phyloP scores from a whole-genome alignment of 2,888 invertebrate genomes.

The Hemithea aestivaria region DNA sequence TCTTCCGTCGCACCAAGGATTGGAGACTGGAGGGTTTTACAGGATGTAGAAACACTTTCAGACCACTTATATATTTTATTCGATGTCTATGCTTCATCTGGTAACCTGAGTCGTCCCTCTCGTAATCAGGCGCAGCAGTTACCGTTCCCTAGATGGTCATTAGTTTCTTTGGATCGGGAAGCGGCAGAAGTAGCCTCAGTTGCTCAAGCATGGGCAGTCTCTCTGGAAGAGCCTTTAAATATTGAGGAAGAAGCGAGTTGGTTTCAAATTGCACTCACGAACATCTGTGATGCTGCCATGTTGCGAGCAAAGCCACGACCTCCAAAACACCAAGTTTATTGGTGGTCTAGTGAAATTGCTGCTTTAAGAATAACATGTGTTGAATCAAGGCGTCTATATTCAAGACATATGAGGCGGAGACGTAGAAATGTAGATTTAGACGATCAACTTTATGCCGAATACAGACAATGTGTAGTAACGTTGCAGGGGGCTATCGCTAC shows the following conservation, averaged over 20 bases:
- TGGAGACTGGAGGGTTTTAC: too few relatives aligned
- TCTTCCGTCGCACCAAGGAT: too few relatives aligned
- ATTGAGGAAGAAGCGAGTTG: conserved; percentile 4
- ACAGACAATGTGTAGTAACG: background rate
- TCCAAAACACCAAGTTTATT: conserved; percentile 2
- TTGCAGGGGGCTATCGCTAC: background rate
- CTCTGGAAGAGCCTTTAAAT: background rate
- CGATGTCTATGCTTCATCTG: too few relatives aligned
- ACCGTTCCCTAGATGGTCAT: conserved; percentile 6
- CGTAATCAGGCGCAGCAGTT: too few relatives aligned
- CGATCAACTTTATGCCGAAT: background rate
- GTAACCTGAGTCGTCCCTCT: too few relatives aligned
- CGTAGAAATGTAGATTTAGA: background rate
- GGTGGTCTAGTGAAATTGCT: conserved; percentile 9
- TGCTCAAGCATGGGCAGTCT: conserved; percentile 3
- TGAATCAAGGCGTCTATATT: conserved; percentile 2
- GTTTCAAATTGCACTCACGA: conserved; percentile 1
- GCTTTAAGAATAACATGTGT: background rate
- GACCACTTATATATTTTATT: too few relatives aligned
- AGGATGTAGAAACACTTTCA: too few relatives aligned
- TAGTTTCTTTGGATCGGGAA: conserved; percentile 2
- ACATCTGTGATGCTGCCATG: conserved; percentile 4
- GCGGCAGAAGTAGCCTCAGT: background rate
- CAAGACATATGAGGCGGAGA: conserved; percentile 1
- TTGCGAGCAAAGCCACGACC: background rate